Evolutionary conservation across 2,113 vertebrate genomes (phyloP), one percentile per base, ranked within the genome.

Genomic region (Lipophrys pholis): DNA sequence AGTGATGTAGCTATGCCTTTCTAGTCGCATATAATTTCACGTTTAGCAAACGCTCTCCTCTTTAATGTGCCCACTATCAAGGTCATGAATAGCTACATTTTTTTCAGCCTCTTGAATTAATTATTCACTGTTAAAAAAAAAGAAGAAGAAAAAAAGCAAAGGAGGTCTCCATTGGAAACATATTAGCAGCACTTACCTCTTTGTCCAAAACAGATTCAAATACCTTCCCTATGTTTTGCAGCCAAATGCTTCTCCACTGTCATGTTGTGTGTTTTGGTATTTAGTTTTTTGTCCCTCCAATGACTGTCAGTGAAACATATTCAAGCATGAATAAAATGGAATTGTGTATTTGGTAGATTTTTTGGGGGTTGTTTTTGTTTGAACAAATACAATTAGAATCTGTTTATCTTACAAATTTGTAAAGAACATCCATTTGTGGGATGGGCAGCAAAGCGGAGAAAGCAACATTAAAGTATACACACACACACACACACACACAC

Each of bases 21-120:
- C 85, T 84, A 88, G 86, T 91, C 84, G 85, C 91, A 92, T 92
- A 91, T 91, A 86, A 93, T 92, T 91, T 92, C 80, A 83, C 84
- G 84, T 90, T 93, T 91, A 90, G 87, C 80, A 82, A 90, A 83
- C 57, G 78, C 82, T 89, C 81, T 76, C 54, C 73, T 87, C 87
- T 87, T 89, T 87, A 88, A 83, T 88, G 84, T 81, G 86, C 82
- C 65, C 85, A 89, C 84, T 85, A 87, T 89, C 90, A 93, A 93
- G 90, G 92, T 93, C 89, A 91, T 89, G 86, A 89, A 86, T 81
- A 77, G 83, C 78, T 60, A 87, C 60, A 73, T 80, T 64, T 82
- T n/a, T 75, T 83, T 84, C 76, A 81, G 73, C 70, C 57, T 51
- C 51, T 78, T 9, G 75, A 85, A 87, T 89, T 82, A 81, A 88